Conservation (phyloP, 2,888 invertebrate genomes). For the Phengaris alcon region DNA sequence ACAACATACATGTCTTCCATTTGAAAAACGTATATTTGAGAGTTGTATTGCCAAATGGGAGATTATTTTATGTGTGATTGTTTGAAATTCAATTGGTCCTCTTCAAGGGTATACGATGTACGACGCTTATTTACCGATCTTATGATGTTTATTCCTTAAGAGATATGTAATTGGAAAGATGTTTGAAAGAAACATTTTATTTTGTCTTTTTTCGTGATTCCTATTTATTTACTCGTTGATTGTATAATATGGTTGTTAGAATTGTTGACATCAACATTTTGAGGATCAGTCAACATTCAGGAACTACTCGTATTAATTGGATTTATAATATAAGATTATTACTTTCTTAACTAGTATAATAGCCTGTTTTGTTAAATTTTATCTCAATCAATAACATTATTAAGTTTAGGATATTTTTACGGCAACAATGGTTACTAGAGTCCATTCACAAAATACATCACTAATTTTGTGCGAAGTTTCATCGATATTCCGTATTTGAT, state of each 20-base stretch:
- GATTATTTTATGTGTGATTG: conserved; percentile 1
- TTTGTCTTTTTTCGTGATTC: conserved; percentile 1
- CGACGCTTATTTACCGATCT: background rate
- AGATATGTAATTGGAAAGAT: conserved; percentile 10
- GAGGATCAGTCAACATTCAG: too few species aligned
- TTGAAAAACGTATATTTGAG: background rate
- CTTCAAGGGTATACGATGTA: conserved; percentile 1
- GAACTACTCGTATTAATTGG: too few species aligned
- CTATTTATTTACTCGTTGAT: background rate
- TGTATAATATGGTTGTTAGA: background rate
- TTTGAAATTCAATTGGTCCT: conserved; percentile 10
- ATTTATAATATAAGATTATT: too few species aligned
- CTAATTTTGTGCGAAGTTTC: background rate
- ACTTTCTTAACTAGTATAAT: too few species aligned
- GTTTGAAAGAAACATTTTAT: conserved; percentile 7
- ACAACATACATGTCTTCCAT: background rate
- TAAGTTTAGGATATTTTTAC: background rate
- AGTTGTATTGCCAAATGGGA: background rate
- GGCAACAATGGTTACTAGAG: background rate
- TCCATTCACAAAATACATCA: background rate
- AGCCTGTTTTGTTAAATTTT: background rate
- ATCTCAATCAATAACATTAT: background rate
- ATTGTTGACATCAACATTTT: background rate
- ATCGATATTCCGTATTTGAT: conserved; percentile 9
- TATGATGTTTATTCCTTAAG: conserved; percentile 9